Conservation (phyloP, 53 echinoderm and acorn worm species). For the Zoroaster sp. region DNA sequence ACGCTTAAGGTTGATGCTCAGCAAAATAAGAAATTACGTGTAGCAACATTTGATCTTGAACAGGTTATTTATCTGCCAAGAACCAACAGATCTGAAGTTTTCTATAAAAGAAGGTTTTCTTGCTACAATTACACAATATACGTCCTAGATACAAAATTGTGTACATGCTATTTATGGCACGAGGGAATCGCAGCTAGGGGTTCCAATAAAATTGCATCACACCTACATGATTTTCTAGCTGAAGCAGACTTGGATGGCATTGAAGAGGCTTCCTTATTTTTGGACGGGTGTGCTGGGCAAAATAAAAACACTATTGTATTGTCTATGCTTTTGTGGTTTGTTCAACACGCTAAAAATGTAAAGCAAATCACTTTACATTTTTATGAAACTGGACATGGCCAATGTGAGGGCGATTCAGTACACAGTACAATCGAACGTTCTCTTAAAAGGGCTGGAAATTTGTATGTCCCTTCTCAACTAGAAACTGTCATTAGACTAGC, state of each 20-base stretch:
- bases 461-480: conserved; percentile 55
- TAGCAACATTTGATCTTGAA: conserved; percentile 46
- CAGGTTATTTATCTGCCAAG: conserved; percentile 65
- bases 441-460: conserved; percentile 8
- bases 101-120: conserved; percentile 31
- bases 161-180: conserved; percentile 29
- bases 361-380: conserved; percentile 33
- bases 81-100: conserved; percentile 31
- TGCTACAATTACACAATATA: conserved; percentile 60
- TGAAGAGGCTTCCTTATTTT: conserved; percentile 54
- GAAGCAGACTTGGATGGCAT: conserved; percentile 12
- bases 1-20: not conserved
- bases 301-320: conserved; percentile 70
- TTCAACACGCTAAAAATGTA: not conserved
- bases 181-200: conserved; percentile 31
- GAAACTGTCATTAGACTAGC: conserved; percentile 26
- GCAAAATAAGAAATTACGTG: not conserved
- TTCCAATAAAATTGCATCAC: conserved; percentile 60
- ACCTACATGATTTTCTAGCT: conserved; percentile 26
- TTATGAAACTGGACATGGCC: conserved; percentile 58
- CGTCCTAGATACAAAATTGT: not conserved
- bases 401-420: conserved; percentile 63
- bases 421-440: conserved; percentile 66
- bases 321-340: conserved; percentile 29
- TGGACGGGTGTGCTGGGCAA: conserved; percentile 70